Percentiles rank a stretch among this genome's conserved stretches.
These are phyloP conservation scores for Smithornis capensis DNA, from an alignment of 2,113 vertebrate species.

Conservation along the genomic window DNA sequence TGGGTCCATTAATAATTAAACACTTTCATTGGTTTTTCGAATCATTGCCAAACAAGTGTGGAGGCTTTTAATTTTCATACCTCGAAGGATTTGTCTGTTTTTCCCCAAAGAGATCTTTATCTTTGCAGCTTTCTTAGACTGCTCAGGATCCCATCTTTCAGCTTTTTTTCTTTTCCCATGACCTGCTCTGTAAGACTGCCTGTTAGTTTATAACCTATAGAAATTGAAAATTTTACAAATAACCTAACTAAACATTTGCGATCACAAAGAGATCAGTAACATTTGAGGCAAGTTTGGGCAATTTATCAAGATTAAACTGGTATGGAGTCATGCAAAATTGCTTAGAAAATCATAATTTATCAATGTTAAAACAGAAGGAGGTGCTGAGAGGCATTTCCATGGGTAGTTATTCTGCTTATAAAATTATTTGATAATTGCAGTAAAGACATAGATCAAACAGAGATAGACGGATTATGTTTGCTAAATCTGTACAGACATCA, in stretches of 20 bases:
- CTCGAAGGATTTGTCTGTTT: background rate
- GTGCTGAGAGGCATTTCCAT: background rate
- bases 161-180: background rate
- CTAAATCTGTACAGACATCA: background rate
- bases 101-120: background rate
- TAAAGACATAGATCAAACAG: background rate
- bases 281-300: background rate
- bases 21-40: background rate
- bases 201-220: background rate
- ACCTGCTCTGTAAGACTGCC: background rate
- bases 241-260: background rate
- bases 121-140: background rate
- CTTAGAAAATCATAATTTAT: background rate
- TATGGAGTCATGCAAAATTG: background rate
- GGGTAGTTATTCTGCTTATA: background rate
- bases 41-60: background rate
- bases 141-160: background rate
- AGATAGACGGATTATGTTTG: background rate
- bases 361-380: background rate
- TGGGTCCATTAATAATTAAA: conserved; percentile 44
- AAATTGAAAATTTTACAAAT: background rate
- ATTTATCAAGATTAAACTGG: background rate
- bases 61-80: background rate
- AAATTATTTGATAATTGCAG: background rate
- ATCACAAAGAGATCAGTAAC: background rate